Evolutionary conservation across 2,888 invertebrate genomes (phyloP).

Genomic region (Drosophila subsilvestris): DNA sequence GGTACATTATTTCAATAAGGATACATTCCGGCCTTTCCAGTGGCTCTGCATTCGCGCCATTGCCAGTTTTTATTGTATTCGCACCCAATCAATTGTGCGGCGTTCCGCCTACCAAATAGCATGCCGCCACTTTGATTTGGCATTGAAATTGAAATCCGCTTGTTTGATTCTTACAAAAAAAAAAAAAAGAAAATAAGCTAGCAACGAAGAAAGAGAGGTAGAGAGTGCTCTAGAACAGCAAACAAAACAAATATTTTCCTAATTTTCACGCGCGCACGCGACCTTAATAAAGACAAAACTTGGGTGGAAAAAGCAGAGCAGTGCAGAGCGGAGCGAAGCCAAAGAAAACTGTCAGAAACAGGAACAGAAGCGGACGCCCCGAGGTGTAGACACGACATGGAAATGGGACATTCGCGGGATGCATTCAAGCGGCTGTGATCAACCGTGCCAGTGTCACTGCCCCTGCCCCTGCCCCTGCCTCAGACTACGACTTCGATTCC

Average conservation of each 20-base stretch:
- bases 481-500: too few species aligned
- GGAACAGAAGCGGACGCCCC: conserved; percentile 56
- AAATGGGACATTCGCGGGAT: conserved; percentile 7
- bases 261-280: conserved; percentile 74
- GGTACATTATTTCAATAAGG: too few species aligned
- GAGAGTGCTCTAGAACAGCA: conserved; percentile 8
- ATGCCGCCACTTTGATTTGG: conserved; percentile 62
- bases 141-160: conserved; percentile 74
- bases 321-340: conserved; percentile 29
- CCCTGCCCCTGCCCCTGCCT: too few species aligned
- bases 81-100: neutral
- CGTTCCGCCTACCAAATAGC: conserved; percentile 27
- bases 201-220: conserved; percentile 1
- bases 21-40: too few species aligned
- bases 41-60: too few species aligned
- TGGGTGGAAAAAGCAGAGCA: conserved; percentile 16
- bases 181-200: conserved; percentile 3
- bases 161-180: conserved; percentile 38
- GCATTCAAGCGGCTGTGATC: too few species aligned
- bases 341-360: conserved; percentile 76
- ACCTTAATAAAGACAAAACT: conserved; percentile 57
- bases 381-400: conserved; percentile 5
- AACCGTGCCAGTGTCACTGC: too few species aligned
- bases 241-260: conserved; percentile 71
- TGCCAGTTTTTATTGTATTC: neutral